Conservation (phyloP, 2,113 vertebrate genomes). For the Sinocyclocheilus anshuiensis region DNA sequence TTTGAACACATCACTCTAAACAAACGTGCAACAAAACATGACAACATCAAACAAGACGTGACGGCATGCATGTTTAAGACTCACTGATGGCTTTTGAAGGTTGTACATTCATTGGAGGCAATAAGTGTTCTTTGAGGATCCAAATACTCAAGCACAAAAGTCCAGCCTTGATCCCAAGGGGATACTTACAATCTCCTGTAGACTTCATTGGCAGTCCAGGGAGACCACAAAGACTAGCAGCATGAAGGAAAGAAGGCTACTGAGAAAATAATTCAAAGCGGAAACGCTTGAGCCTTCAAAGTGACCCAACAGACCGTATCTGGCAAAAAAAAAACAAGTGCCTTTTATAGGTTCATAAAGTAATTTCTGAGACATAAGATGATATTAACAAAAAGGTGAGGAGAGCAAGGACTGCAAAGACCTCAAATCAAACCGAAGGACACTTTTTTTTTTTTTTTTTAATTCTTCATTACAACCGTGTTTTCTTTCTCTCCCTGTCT, state of each 20-base stretch:
- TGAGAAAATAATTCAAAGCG: constrained; percentile 46
- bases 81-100: neutral
- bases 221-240: neutral
- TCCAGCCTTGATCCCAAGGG: constrained; percentile 15
- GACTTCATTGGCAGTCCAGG: neutral
- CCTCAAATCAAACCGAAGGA: constrained; percentile 58
- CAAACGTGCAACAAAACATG: neutral
- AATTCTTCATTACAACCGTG: constrained; percentile 9
- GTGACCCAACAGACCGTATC: constrained; percentile 38
- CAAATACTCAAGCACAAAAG: neutral
- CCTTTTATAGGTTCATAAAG: constrained; percentile 62
- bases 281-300: constrained; percentile 43
- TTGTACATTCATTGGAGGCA: neutral
- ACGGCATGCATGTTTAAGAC: neutral
- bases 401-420: constrained; percentile 56
- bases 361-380: constrained; percentile 59
- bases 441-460: too few species aligned
- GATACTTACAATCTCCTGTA: neutral
- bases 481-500: constrained; percentile 9
- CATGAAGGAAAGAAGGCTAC: constrained; percentile 44
- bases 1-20: neutral
- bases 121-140: neutral
- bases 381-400: constrained; percentile 54
- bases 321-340: constrained; percentile 48
- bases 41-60: neutral